Conservation (phyloP, 2,797 vertebrate species). For the Chrosomus eos region DNA sequence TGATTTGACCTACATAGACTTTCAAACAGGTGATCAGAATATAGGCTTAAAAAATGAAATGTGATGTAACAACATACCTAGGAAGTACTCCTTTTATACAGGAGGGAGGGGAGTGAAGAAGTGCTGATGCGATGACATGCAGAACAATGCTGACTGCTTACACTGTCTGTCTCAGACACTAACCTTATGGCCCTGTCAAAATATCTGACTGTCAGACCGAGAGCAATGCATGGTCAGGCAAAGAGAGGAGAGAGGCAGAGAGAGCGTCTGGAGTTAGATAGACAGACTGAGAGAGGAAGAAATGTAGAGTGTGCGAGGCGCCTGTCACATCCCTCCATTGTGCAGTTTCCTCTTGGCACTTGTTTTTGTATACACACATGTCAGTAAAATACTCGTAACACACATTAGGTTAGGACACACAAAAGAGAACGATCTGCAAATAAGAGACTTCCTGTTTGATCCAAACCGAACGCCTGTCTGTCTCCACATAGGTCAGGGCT, state of each 20-base stretch:
- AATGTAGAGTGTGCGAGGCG: slow-evolving; percentile 47
- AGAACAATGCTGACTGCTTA: slow-evolving; percentile 37
- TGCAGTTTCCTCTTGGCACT: slow-evolving; percentile 72
- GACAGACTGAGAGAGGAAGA: slow-evolving; percentile 41
- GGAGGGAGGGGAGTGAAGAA: slow-evolving; percentile 4
- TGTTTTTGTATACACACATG: slow-evolving; percentile 55
- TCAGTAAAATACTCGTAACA: slow-evolving; percentile 8
- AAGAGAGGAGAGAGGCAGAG: slow-evolving; percentile 32
- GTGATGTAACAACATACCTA: background rate
- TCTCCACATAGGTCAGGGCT: background rate
- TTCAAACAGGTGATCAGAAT: background rate
- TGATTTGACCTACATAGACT: background rate
- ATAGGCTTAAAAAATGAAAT: background rate
- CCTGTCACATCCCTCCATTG: slow-evolving; percentile 78
- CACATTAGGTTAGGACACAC: slow-evolving; percentile 1
- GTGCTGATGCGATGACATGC: slow-evolving; percentile 38
- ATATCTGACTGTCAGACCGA: slow-evolving; percentile 31
- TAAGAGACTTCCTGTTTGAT: slow-evolving; percentile 42
- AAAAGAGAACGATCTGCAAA: slow-evolving; percentile 12
- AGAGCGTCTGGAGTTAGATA: background rate
- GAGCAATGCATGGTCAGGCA: slow-evolving; percentile 37
- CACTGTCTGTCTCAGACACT: slow-evolving; percentile 26
- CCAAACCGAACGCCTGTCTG: background rate
- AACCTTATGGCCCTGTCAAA: slow-evolving; percentile 47
- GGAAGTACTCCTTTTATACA: slow-evolving; percentile 9